A percentile compares a stretch with the other conserved stretches of the same genome.
Evolutionary conservation across 2,797 vertebrate species (phyloP).

Genomic region (Sebastes steindachneri): DNA sequence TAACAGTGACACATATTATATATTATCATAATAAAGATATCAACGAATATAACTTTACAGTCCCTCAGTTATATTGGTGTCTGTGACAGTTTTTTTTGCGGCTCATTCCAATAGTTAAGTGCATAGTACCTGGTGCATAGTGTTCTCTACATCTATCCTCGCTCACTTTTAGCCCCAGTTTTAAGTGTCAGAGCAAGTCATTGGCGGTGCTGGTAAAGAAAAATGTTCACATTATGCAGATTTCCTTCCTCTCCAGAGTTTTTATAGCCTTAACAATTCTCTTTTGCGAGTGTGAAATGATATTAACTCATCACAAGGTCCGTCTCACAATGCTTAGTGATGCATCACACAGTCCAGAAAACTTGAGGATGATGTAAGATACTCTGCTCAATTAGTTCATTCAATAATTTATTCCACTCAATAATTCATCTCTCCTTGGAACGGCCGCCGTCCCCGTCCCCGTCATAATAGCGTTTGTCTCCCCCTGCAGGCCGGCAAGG

Average conservation of each 20-base stretch:
- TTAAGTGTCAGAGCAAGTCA: neutral
- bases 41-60: neutral
- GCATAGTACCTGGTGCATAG: neutral
- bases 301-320: constrained; percentile 37
- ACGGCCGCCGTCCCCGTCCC: neutral
- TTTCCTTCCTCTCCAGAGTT: constrained; percentile 1
- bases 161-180: neutral
- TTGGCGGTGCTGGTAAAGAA: constrained; percentile 5
- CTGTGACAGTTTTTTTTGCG: neutral
- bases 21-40: neutral
- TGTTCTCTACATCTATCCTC: neutral
- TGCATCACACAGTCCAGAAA: constrained; percentile 2
- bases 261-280: neutral
- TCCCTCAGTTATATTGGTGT: neutral
- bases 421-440: constrained; percentile 45
- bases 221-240: constrained; percentile 7
- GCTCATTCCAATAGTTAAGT: neutral
- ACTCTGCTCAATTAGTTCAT: constrained; percentile 36
- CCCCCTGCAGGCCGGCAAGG: constrained; percentile 93
- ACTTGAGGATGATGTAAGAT: constrained; percentile 27
- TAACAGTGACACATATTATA: neutral
- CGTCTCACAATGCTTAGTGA: neutral
- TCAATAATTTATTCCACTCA: constrained; percentile 51
- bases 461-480: constrained; percentile 45
- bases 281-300: constrained; percentile 27